Evolutionary conservation across 2,113 vertebrate genomes (phyloP).

Genomic region (Vulpes ferrilata): DNA sequence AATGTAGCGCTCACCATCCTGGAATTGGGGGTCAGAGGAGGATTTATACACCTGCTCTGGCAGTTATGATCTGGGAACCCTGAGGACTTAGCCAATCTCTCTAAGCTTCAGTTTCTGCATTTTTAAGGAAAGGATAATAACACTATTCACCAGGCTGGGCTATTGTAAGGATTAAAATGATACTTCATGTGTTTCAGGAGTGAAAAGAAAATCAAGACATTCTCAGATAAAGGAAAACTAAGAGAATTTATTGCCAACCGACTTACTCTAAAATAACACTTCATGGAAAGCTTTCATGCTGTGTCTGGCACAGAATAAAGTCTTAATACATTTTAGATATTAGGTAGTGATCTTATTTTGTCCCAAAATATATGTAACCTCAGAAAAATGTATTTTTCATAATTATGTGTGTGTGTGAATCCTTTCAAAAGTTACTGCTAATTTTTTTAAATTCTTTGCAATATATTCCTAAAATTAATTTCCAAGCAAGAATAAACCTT

Average conservation of each 20-base stretch:
- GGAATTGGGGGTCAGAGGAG: background rate
- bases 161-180: background rate
- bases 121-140: background rate
- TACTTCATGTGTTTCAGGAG: background rate
- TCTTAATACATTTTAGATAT: background rate
- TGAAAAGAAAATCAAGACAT: background rate
- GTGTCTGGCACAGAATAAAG: background rate
- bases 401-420: background rate
- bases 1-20: background rate
- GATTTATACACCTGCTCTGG: too few species aligned
- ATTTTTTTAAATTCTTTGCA: background rate
- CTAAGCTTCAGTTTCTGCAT: background rate
- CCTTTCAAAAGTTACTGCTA: background rate
- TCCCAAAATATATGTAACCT: background rate
- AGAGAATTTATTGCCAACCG: background rate
- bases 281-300: accelerated
- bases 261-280: background rate
- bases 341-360: background rate
- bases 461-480: background rate
- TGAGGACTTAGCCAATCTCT: too few species aligned
- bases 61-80: accelerated
- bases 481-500: background rate
- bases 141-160: accelerated
- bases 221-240: background rate
- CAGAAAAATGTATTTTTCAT: background rate